A percentile compares a stretch with the other conserved stretches of the same genome.
Conservation (phyloP, 2,888 invertebrate genomes). For the Lagria hirta region DNA sequence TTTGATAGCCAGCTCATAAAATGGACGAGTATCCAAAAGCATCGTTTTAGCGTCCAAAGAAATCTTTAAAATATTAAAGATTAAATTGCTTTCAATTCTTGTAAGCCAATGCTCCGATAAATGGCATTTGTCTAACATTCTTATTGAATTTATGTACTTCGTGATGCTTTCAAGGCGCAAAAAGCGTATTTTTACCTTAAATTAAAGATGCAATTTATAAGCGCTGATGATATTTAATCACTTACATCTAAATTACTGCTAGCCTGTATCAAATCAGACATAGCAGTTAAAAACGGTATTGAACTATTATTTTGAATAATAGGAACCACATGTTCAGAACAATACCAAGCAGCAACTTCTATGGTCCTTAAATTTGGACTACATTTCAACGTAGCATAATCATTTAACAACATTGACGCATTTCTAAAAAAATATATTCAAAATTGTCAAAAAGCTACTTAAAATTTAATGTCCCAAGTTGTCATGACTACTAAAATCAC, state of each 20-base stretch:
- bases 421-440: constrained; percentile 44
- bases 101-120: constrained; percentile 65
- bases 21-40: constrained; percentile 57
- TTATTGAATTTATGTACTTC: constrained; percentile 55
- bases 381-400: constrained; percentile 47
- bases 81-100: constrained; percentile 62
- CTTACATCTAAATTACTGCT: constrained; percentile 37
- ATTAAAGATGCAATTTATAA: constrained; percentile 7
- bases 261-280: constrained; percentile 42
- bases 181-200: constrained; percentile 51
- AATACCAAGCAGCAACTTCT: constrained; percentile 53
- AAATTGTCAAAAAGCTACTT: too few relatives aligned
- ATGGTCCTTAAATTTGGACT: constrained; percentile 54
- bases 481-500: constrained; percentile 1
- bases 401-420: constrained; percentile 57
- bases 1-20: constrained; percentile 62
- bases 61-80: constrained; percentile 58
- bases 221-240: constrained; percentile 1
- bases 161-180: constrained; percentile 49
- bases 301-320: constrained; percentile 53
- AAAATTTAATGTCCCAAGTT: too few relatives aligned
- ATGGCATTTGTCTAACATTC: constrained; percentile 43
- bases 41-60: constrained; percentile 44
- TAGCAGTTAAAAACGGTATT: constrained; percentile 53
- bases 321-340: constrained; percentile 56